These are phyloP conservation scores for Aphis craccivora DNA, from an alignment of 1,140 invertebrate species.

Conservation along the genomic window DNA sequence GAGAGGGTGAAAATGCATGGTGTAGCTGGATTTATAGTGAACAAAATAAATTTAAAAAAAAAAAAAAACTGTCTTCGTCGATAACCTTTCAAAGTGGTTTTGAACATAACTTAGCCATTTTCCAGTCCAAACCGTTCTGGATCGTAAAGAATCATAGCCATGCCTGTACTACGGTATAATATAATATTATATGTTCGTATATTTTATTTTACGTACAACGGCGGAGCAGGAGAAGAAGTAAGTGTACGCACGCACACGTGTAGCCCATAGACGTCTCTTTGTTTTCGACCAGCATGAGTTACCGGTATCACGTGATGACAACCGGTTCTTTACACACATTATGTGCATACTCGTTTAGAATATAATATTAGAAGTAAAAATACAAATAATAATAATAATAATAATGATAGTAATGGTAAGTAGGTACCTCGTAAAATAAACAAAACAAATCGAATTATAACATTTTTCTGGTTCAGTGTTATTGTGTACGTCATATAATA, in stretches of 20 bases:
- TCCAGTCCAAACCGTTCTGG: background rate
- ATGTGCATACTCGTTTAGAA: slow-evolving; percentile 10
- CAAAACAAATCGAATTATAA: background rate
- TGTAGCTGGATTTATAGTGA: background rate
- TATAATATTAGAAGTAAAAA: background rate
- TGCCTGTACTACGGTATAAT: background rate
- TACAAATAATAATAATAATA: background rate
- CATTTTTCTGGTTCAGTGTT: background rate
- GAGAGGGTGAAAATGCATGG: background rate
- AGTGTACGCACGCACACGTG: too few species aligned
- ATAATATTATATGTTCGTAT: background rate
- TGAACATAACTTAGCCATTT: background rate
- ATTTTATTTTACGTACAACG: background rate
- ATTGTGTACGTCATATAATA: background rate
- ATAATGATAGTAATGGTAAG: background rate
- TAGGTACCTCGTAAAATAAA: background rate
- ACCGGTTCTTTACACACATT: slow-evolving; percentile 42
- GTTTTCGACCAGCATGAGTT: slow-evolving; percentile 41
- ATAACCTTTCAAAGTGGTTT: slow-evolving; percentile 26
- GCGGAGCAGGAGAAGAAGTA: background rate
- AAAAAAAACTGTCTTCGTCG: slow-evolving; percentile 1
- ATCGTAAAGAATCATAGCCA: background rate
- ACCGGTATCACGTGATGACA: slow-evolving; percentile 48
- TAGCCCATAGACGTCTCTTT: slow-evolving; percentile 40
- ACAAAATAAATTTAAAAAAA: background rate